Evolutionary conservation across 2,888 invertebrate species (phyloP).

Genomic region (Drosophila testacea): DNA sequence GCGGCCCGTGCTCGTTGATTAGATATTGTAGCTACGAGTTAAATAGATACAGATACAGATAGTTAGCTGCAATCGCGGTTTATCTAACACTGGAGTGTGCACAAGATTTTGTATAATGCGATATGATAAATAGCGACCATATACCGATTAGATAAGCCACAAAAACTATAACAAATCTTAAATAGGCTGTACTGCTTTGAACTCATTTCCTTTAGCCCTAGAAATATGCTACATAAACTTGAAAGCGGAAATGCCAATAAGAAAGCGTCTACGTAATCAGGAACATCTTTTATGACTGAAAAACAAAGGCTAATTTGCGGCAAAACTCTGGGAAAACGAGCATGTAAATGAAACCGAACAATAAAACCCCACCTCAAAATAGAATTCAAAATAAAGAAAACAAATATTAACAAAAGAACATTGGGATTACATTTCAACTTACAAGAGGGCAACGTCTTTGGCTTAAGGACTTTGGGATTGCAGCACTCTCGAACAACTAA

Average conservation of each 20-base stretch:
- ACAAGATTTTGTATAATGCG: slow-evolving; percentile 36
- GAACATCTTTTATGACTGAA: slow-evolving; percentile 23
- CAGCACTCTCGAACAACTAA: slow-evolving; percentile 53
- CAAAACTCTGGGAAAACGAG: slow-evolving; percentile 66
- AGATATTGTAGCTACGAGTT: slow-evolving; percentile 47
- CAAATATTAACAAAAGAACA: slow-evolving; percentile 61
- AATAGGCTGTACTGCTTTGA: not conserved
- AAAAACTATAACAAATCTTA: slow-evolving; percentile 3
- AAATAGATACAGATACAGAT: slow-evolving; percentile 7
- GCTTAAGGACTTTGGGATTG: slow-evolving; percentile 3
- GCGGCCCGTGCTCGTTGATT: slow-evolving; percentile 50
- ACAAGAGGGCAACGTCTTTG: slow-evolving; percentile 50
- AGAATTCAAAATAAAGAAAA: slow-evolving; percentile 38
- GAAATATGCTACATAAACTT: slow-evolving; percentile 35
- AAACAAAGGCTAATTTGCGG: slow-evolving; percentile 75
- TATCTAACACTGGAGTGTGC: slow-evolving; percentile 47
- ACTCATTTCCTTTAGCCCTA: slow-evolving; percentile 5
- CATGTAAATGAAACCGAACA: slow-evolving; percentile 69
- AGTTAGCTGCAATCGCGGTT: slow-evolving; percentile 28
- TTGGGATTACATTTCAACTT: slow-evolving; percentile 36
- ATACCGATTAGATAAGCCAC: slow-evolving; percentile 42
- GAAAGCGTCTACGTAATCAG: slow-evolving; percentile 61
- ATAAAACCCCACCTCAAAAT: slow-evolving; percentile 26
- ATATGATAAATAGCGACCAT: slow-evolving; percentile 38
- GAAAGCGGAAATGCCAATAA: slow-evolving; percentile 69